phyloP scores from a whole-genome alignment of 2,113 vertebrate species.

The Aythya baeri region DNA sequence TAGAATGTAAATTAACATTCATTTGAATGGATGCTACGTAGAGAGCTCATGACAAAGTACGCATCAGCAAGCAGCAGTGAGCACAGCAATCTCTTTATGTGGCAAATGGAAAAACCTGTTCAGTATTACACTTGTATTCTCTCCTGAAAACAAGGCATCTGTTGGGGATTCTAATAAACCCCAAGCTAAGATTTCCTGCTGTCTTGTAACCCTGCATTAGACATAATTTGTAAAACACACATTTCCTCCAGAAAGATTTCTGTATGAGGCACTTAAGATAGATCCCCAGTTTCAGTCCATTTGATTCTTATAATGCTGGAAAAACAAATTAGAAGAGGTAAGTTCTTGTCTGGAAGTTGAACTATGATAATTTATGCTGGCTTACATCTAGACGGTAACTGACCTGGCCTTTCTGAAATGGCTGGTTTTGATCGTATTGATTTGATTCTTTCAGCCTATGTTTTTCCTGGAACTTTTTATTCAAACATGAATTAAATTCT shows the following conservation, averaged over 20 bases:
- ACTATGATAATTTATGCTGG: neutral
- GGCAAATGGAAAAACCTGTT: constrained; percentile 60
- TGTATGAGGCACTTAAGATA: neutral
- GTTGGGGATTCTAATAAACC: constrained; percentile 13
- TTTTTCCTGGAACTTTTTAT: neutral
- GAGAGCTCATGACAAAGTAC: neutral
- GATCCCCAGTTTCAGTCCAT: neutral
- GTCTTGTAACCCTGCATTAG: neutral
- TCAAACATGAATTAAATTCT: neutral
- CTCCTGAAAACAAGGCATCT: constrained; percentile 30
- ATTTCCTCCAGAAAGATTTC: neutral
- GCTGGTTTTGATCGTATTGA: neutral
- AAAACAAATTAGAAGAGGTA: neutral
- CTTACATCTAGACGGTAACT: neutral
- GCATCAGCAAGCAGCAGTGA: constrained; percentile 40
- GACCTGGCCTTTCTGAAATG: neutral
- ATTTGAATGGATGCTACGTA: constrained; percentile 30
- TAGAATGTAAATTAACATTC: constrained; percentile 24
- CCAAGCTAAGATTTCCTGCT: constrained; percentile 29
- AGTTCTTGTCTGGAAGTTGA: neutral
- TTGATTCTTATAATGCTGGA: neutral
- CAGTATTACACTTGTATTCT: constrained; percentile 30
- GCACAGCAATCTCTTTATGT: constrained; percentile 19
- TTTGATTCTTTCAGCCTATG: neutral
- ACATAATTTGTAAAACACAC: neutral